Evolutionary conservation across 1,140 invertebrate species (phyloP).

Genomic region (Callitettix versicolor): DNA sequence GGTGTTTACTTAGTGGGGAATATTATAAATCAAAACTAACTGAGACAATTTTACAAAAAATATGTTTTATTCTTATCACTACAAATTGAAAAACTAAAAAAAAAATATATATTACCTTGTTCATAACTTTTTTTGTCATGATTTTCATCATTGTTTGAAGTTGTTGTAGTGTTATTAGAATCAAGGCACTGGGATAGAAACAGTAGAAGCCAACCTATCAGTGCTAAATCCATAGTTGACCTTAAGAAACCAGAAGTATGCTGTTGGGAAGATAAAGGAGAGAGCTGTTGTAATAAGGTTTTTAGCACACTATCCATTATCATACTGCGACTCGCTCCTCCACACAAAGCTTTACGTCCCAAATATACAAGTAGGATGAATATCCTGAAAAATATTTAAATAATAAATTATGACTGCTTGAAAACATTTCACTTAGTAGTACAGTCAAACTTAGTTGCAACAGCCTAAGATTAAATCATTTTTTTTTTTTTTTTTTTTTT

Average conservation of each 20-base stretch:
- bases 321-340: conserved; percentile 30
- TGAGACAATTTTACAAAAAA: too few relatives aligned
- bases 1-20: too few relatives aligned
- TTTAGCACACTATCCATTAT: conserved; percentile 34
- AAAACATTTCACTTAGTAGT: not conserved
- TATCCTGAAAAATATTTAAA: conserved; percentile 45
- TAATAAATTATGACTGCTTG: conserved; percentile 4
- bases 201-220: conserved; percentile 68
- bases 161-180: conserved; percentile 28
- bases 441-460: conserved; percentile 9
- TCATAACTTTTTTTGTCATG: conserved; percentile 25
- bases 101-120: not conserved
- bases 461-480: not conserved
- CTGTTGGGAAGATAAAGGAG: conserved; percentile 27
- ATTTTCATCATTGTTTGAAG: conserved; percentile 23
- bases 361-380: conserved; percentile 80
- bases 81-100: too few relatives aligned
- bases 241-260: conserved; percentile 26
- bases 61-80: too few relatives aligned
- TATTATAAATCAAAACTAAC: too few relatives aligned
- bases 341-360: conserved; percentile 64
- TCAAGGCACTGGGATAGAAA: conserved; percentile 68
- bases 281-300: conserved; percentile 36
- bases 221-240: conserved; percentile 44
- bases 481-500: not conserved